Evolutionary conservation across 2,888 invertebrate species (phyloP).

Genomic region (Caenorhabditis virilis): DNA sequence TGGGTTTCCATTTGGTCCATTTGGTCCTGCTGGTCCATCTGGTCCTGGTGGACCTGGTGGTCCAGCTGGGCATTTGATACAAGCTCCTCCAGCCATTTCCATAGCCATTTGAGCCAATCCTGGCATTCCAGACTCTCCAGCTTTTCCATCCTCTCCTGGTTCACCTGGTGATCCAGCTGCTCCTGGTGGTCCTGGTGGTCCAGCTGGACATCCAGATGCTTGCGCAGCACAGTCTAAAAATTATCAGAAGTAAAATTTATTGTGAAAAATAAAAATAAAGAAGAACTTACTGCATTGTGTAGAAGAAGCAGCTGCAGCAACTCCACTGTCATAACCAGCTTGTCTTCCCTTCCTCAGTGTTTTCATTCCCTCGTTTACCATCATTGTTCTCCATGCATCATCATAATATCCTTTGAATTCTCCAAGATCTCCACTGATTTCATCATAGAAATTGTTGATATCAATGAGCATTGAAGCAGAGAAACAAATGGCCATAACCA

Average conservation of each 20-base stretch:
- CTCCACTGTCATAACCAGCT: slow-evolving; percentile 13
- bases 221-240: slow-evolving; percentile 30
- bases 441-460: slow-evolving; percentile 46
- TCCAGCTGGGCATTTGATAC: slow-evolving; percentile 40
- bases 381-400: slow-evolving; percentile 41
- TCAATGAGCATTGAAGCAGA: slow-evolving; percentile 37
- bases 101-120: slow-evolving; percentile 36
- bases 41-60: slow-evolving; percentile 33
- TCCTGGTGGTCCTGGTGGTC: slow-evolving; percentile 42
- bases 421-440: slow-evolving; percentile 38
- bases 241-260: neutral
- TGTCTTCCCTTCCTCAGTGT: slow-evolving; percentile 9
- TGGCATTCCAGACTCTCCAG: slow-evolving; percentile 74
- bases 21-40: slow-evolving; percentile 34
- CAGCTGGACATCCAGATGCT: slow-evolving; percentile 43
- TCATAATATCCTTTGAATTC: slow-evolving; percentile 41
- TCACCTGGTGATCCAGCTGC: slow-evolving; percentile 29
- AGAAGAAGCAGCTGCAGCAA: too few relatives aligned
- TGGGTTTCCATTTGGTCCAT: slow-evolving; percentile 39
- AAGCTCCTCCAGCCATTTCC: slow-evolving; percentile 30
- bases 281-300: too few relatives aligned
- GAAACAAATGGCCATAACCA: slow-evolving; percentile 30
- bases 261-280: too few relatives aligned
- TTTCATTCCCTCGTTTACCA: slow-evolving; percentile 26
- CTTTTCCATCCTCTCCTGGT: slow-evolving; percentile 70